phyloP scores from a whole-genome alignment of 2,888 invertebrate species.

The Brenthis ino region DNA sequence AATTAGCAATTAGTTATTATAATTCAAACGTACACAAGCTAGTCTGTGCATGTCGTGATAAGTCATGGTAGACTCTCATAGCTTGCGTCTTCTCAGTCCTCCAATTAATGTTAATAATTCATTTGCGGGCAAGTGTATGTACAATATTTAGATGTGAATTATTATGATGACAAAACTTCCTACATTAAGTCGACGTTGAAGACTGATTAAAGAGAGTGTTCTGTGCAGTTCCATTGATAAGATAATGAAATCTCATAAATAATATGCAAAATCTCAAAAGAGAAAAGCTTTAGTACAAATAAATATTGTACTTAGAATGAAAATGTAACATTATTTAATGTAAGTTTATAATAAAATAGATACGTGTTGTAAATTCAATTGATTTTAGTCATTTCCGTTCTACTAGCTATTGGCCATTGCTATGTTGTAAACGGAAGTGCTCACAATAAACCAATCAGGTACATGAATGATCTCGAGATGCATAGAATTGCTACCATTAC shows the following conservation, averaged over 20 bases:
- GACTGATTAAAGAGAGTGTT: too few relatives aligned
- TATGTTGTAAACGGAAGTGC: constrained; percentile 29
- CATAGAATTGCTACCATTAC: constrained; percentile 11
- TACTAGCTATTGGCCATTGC: constrained; percentile 23
- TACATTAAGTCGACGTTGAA: too few relatives aligned
- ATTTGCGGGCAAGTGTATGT: too few relatives aligned
- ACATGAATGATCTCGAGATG: constrained; percentile 25
- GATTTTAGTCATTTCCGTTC: constrained; percentile 29
- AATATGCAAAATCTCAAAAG: too few relatives aligned
- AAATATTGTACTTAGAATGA: not conserved
- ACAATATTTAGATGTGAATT: too few relatives aligned
- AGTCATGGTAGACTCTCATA: constrained; percentile 20
- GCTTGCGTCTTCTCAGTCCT: constrained; percentile 15
- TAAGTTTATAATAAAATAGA: constrained; percentile 5
- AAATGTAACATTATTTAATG: not conserved
- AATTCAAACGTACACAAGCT: constrained; percentile 45
- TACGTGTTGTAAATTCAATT: constrained; percentile 20
- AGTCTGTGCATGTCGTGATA: constrained; percentile 24
- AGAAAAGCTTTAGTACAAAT: not conserved
- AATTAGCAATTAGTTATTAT: constrained; percentile 60
- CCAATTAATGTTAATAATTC: too few relatives aligned
- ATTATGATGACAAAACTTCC: too few relatives aligned
- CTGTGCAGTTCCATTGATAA: too few relatives aligned
- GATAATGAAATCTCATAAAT: too few relatives aligned
- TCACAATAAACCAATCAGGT: constrained; percentile 33